These are phyloP conservation scores for Flexamia atlantica DNA, from an alignment of 2,888 invertebrate species.

Conservation along the genomic window DNA sequence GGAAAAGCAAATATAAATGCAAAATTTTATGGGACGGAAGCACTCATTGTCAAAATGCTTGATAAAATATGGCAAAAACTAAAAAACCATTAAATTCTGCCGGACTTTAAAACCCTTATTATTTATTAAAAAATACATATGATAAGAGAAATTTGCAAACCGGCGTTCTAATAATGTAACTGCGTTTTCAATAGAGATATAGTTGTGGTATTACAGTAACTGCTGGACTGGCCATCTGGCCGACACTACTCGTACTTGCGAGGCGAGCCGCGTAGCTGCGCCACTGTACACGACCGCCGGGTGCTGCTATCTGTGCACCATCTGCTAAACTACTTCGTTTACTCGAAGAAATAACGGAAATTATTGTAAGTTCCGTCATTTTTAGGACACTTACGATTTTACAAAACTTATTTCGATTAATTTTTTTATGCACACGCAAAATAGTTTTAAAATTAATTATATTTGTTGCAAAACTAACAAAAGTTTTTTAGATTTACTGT, in stretches of 20 bases:
- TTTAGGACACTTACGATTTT: not conserved
- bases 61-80: too few species aligned
- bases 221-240: not conserved
- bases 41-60: too few species aligned
- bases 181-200: not conserved
- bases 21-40: too few species aligned
- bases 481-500: too few species aligned
- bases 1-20: too few species aligned
- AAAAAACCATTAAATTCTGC: too few species aligned
- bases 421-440: not conserved
- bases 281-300: not conserved
- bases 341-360: not conserved
- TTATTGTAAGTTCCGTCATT: not conserved
- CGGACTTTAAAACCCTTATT: too few species aligned
- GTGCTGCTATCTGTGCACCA: not conserved
- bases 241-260: not conserved
- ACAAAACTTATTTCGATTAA: not conserved
- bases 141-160: too few species aligned
- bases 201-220: not conserved
- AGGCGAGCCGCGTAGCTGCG: not conserved
- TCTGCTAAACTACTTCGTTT: not conserved
- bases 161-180: not conserved
- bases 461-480: too few species aligned
- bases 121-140: not conserved
- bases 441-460: not conserved